These are phyloP conservation scores for Acrocephalus arundinaceus DNA, from an alignment of 2,113 vertebrate genomes.

Conservation along the genomic window DNA sequence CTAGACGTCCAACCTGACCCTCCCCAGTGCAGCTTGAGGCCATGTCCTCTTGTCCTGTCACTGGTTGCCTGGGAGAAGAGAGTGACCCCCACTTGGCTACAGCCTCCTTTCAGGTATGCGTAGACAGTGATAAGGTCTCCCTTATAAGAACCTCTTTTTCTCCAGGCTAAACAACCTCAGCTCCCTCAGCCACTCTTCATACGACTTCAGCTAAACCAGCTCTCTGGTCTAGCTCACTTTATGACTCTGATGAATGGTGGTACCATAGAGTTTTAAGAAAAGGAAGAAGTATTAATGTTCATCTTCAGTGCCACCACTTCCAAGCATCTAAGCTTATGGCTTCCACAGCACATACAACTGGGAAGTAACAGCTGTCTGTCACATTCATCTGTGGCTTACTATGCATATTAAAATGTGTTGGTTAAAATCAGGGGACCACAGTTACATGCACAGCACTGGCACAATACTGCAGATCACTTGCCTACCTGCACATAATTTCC, in stretches of 20 bases:
- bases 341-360: not conserved
- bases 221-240: not conserved
- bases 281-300: not conserved
- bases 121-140: not conserved
- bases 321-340: not conserved
- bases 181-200: not conserved
- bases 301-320: not conserved
- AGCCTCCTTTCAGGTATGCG: not conserved
- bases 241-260: not conserved
- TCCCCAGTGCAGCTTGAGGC: not conserved
- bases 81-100: not conserved
- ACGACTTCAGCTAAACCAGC: not conserved
- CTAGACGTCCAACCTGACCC: not conserved
- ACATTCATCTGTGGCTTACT: not conserved
- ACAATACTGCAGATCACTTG: not conserved
- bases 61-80: not conserved
- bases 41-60: not conserved
- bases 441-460: not conserved
- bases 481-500: not conserved
- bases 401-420: fast-evolving
- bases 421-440: not conserved
- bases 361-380: not conserved
- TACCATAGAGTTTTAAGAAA: not conserved
- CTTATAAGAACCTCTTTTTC: not conserved
- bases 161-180: not conserved